Base-by-base conservation (phyloP, 2,888 invertebrate species). In the Schrankia costaestrigalis region DNA sequence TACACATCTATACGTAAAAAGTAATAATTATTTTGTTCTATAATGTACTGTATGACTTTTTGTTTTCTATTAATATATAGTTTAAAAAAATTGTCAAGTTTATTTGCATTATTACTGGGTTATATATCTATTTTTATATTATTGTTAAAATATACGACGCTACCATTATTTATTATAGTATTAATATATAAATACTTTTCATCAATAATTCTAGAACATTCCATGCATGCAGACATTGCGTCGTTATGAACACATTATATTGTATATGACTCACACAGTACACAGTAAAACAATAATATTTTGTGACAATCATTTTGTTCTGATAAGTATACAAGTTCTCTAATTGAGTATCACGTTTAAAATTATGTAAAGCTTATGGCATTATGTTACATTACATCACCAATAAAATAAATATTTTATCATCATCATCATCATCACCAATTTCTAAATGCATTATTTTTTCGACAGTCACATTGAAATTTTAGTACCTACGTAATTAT, bases 401-500 rank as follows among this genome's bases (percentile, higher is more conserved):
- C 69, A 64, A 67, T 71, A 64, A 60, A 73, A 75, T 77, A 72
- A 77, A 75, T 73, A 72, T 64, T 67, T 65, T 17, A 27, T 31
- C 52, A 62, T 62, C 63, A n/a, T n/a, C n/a, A n/a, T n/a, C n/a
- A n/a, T n/a, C n/a, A 70, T 63, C 72, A 72, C 68, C 74, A 73
- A 77, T 70, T 57, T 9, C 58, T 84, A 86, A 84, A 85, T 84
- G 84, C 85, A 80, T 71, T n/a, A n/a, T n/a, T n/a, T n/a, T 63
- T 56, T 69, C 63, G 74, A 80, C 80, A 79, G 79, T 80, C 78
- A 61, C 59, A n/a, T 68, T 76, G 55, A 51, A 53, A 43, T 43
- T 38, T 45, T 49, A 40, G 31, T 36, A n/a, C n/a, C n/a, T n/a
- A n/a, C n/a, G n/a, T 41, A 40, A 2, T 42, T 53, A 53, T 45